phyloP scores from a whole-genome alignment of 92 coral and sea anemone species.

The Phenganax stokvisi region DNA sequence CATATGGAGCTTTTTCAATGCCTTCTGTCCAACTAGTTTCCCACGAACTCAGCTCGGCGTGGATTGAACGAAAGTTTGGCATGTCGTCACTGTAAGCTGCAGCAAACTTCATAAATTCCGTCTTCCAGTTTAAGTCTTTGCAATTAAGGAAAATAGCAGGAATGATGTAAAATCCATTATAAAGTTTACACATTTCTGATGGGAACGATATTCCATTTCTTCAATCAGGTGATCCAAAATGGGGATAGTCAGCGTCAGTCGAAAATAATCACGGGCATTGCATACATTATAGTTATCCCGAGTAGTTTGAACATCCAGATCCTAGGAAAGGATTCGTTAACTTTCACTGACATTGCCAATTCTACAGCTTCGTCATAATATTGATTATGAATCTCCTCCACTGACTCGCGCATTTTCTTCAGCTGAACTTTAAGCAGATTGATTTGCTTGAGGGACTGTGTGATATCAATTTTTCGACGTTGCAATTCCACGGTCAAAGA shows the following conservation, averaged over 20 bases:
- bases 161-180: background rate
- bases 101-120: background rate
- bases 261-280: background rate
- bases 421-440: background rate
- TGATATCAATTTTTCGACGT: background rate
- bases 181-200: background rate
- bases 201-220: background rate
- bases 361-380: too few species aligned
- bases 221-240: background rate
- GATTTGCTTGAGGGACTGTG: slow-evolving; percentile 2
- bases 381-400: background rate
- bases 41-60: background rate
- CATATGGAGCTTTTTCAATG: background rate
- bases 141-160: background rate
- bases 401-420: background rate
- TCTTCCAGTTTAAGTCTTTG: background rate
- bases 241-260: background rate
- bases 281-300: background rate
- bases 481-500: background rate
- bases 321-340: background rate
- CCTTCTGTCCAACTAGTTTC: background rate
- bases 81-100: background rate
- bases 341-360: background rate
- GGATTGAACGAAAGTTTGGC: slow-evolving; percentile 2
- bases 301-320: background rate